phyloP scores from a whole-genome alignment of 1,140 invertebrate genomes.

The Capitella teleta region DNA sequence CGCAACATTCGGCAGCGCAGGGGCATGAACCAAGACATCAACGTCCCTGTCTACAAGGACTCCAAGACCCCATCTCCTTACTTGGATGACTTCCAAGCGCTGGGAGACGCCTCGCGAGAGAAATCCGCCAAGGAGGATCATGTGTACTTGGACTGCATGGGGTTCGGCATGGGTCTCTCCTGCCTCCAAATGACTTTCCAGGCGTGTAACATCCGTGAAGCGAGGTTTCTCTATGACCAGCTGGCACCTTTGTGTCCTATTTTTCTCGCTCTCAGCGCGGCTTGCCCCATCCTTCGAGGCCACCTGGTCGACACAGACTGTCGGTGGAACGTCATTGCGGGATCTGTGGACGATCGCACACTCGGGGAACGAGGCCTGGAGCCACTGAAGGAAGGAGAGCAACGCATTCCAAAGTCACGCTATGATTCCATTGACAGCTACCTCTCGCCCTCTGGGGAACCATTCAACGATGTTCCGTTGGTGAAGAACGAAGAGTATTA shows the following conservation, averaged over 20 bases:
- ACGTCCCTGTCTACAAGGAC: constrained; percentile 90
- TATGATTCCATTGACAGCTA: constrained; percentile 98
- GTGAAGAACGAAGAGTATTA: constrained; percentile 76
- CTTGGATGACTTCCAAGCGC: constrained; percentile 55
- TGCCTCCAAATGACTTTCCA: constrained; percentile 78
- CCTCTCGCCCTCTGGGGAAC: constrained; percentile 71
- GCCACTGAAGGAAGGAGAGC: constrained; percentile 58
- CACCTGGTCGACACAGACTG: constrained; percentile 91
- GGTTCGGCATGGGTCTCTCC: constrained; percentile 98
- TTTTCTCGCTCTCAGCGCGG: constrained; percentile 92
- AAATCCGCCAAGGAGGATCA: constrained; percentile 51
- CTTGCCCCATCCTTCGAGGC: constrained; percentile 86
- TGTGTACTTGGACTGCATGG: constrained; percentile 97
- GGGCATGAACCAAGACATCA: constrained; percentile 90
- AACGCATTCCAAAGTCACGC: constrained; percentile 82
- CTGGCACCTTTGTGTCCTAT: constrained; percentile 94
- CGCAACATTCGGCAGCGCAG: constrained; percentile 81
- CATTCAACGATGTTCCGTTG: constrained; percentile 84
- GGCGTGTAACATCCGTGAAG: constrained; percentile 94
- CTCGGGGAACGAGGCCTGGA: constrained; percentile 71
- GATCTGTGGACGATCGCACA: constrained; percentile 91
- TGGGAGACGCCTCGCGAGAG: constrained; percentile 47
- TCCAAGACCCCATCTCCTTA: constrained; percentile 63
- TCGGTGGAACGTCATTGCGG: constrained; percentile 90
- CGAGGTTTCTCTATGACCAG: constrained; percentile 91